Percentiles rank a stretch among this genome's conserved stretches.
Conservation (phyloP, 2,113 vertebrate species). For the Sinocyclocheilus anophthalmus region DNA sequence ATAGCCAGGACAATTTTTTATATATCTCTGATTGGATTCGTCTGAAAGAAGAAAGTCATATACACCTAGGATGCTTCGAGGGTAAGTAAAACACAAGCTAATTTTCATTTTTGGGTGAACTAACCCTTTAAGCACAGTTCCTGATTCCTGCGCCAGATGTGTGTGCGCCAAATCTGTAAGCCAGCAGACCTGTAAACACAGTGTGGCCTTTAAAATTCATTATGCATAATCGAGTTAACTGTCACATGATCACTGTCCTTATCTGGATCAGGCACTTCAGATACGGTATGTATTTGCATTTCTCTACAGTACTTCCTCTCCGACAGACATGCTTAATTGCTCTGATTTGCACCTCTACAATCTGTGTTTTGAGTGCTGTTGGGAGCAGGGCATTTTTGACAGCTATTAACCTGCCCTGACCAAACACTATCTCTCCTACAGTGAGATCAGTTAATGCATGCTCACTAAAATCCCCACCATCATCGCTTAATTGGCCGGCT, state of each 20-base stretch:
- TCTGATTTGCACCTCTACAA: slow-evolving; percentile 3
- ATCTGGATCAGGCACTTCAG: slow-evolving; percentile 9
- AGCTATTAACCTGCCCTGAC: slow-evolving; percentile 31
- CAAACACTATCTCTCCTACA: neutral
- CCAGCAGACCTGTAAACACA: slow-evolving; percentile 23
- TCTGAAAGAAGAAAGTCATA: too few species aligned
- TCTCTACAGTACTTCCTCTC: neutral
- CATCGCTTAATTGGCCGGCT: slow-evolving; percentile 11
- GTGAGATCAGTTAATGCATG: slow-evolving; percentile 34
- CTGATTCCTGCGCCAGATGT: neutral
- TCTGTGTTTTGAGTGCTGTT: slow-evolving; percentile 30
- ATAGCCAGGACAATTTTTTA: too few species aligned
- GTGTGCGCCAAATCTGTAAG: neutral
- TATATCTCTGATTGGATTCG: too few species aligned
- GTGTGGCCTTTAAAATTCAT: slow-evolving; percentile 35
- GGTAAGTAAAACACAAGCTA: too few species aligned
- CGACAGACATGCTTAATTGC: slow-evolving; percentile 24
- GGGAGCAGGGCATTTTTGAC: slow-evolving; percentile 31
- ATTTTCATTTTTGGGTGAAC: too few species aligned
- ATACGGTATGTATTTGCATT: slow-evolving; percentile 4
- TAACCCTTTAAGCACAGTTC: slow-evolving; percentile 3
- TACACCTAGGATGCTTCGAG: too few species aligned
- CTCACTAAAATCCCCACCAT: slow-evolving; percentile 31
- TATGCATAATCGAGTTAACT: slow-evolving; percentile 15
- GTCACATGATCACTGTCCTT: slow-evolving; percentile 1